A percentile compares a stretch with the other conserved stretches of the same genome.
Evolutionary conservation across 2,888 invertebrate genomes (phyloP).

Genomic region (Allolobophora icterica): DNA sequence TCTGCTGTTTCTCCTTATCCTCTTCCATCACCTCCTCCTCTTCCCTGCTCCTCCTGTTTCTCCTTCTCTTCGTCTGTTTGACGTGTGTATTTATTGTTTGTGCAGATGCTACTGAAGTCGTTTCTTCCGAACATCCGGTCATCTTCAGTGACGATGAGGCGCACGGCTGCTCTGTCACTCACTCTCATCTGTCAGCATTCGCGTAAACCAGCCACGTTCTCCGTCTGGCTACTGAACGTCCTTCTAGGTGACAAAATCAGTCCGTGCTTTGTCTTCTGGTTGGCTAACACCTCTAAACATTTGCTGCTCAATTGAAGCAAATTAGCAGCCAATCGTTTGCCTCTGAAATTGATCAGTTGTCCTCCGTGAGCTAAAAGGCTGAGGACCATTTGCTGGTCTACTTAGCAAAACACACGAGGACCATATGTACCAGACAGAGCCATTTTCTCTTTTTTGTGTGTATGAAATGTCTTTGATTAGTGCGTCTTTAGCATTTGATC

Average conservation of each 20-base stretch:
- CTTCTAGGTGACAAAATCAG: slow-evolving; percentile 68
- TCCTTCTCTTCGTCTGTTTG: too few relatives aligned
- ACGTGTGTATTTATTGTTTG: neutral
- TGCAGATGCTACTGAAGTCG: slow-evolving; percentile 74
- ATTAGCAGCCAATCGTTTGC: neutral
- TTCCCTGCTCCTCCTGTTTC: too few relatives aligned
- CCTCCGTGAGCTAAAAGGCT: too few relatives aligned
- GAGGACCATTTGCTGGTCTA: neutral
- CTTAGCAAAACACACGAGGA: neutral
- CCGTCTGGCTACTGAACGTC: slow-evolving; percentile 74
- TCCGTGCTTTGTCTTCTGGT: neutral
- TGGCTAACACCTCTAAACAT: too few relatives aligned
- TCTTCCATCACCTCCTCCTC: too few relatives aligned
- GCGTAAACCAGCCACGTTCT: slow-evolving; percentile 75
- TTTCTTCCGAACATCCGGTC: slow-evolving; percentile 74
- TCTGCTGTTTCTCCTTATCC: too few relatives aligned
- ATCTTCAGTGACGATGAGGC: slow-evolving; percentile 77
- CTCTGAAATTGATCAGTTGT: neutral
- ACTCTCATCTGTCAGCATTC: slow-evolving; percentile 81
- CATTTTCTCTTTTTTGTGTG: neutral
- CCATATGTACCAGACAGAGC: neutral
- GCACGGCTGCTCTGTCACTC: slow-evolving; percentile 82
- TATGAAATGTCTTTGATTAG: neutral
- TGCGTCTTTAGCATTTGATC: neutral
- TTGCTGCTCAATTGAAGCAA: too few relatives aligned